Evolutionary conservation across 2,888 invertebrate species (phyloP).

Genomic region (Sinohyriopsis cumingii): DNA sequence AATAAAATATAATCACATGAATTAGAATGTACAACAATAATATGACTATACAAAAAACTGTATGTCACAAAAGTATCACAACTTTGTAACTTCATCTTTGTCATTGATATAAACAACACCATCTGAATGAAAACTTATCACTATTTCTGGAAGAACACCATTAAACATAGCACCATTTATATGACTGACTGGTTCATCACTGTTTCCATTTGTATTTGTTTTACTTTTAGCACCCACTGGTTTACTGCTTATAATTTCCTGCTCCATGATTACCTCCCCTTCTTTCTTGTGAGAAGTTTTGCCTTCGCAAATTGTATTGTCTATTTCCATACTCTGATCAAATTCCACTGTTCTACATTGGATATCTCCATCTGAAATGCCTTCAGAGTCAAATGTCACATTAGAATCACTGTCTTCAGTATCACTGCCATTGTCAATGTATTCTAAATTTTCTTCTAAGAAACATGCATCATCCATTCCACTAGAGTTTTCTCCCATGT

Average conservation of each 20-base stretch:
- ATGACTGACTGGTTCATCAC: constrained; percentile 1
- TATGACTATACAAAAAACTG: too few relatives aligned
- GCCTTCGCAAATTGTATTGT: too few relatives aligned
- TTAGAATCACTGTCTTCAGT: constrained; percentile 12
- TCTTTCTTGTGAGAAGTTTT: neutral
- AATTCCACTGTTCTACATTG: too few relatives aligned
- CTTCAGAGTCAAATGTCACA: neutral
- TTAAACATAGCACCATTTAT: constrained; percentile 5
- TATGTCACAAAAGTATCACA: constrained; percentile 21
- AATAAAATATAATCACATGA: too few relatives aligned
- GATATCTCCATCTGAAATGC: neutral
- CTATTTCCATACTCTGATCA: too few relatives aligned
- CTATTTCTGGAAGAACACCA: constrained; percentile 25
- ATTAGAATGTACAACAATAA: too few relatives aligned
- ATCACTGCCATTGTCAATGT: constrained; percentile 41
- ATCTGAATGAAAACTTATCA: constrained; percentile 35
- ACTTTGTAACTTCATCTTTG: constrained; percentile 40
- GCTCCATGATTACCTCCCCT: neutral
- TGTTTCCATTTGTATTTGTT: constrained; percentile 1
- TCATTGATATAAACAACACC: constrained; percentile 44
- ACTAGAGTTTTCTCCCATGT: constrained; percentile 31
- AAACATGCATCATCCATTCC: constrained; percentile 23
- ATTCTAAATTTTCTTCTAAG: constrained; percentile 21
- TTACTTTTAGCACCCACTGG: constrained; percentile 1
- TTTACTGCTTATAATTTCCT: constrained; percentile 1